Evolutionary conservation across 1,140 invertebrate species (phyloP), one percentile per base, ranked within the genome.

Genomic region (Aphelinus certus): DNA sequence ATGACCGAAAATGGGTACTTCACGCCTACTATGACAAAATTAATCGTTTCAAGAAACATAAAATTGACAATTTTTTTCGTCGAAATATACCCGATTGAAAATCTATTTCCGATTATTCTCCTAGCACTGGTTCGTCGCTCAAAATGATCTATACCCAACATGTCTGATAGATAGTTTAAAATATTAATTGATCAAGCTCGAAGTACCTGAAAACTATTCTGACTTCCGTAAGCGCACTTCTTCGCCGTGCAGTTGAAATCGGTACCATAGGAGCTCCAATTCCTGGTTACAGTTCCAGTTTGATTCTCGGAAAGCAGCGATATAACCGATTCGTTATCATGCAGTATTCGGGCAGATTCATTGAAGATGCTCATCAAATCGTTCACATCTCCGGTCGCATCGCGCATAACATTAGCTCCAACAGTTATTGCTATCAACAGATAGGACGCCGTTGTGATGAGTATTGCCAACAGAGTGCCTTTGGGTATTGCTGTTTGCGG

Each of bases 401-500:
- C 94, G 61, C 95, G 85, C 10, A 93, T 81, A 58, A 95, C 92
- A 0, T 90, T 91, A 73, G 88, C 90, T 10, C 96, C 97, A 49
- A 93, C 90, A 65, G 95, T 88, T 63, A 96, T 78, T 0, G 94
- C 95, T 89, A 97, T 95, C 7, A 94, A 2, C 4, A 98, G 78
- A 82, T 98, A 98, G 4, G 95, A 95, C 0, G 92, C 62, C 2
- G 95, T 94, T 2, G 96, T 97, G 5, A 98, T 87, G 0, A 94
- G 67, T 76, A 99, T 97, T 1, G 97, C 95, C 7, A 96, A 83
- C 2, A 98, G 86, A 0, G 97, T 98, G 75, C 97, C 97, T 86
- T 96, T 95, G 0, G 96, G 95, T 80, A 97, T 97, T 1, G 96
- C 93, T 67, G 89, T 91, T 88, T 94, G 94, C 1, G 97, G 96